Evolutionary conservation across 2,113 vertebrate genomes (phyloP), one percentile per base, ranked within the genome.

Genomic region (Onychostruthus taczanowskii): DNA sequence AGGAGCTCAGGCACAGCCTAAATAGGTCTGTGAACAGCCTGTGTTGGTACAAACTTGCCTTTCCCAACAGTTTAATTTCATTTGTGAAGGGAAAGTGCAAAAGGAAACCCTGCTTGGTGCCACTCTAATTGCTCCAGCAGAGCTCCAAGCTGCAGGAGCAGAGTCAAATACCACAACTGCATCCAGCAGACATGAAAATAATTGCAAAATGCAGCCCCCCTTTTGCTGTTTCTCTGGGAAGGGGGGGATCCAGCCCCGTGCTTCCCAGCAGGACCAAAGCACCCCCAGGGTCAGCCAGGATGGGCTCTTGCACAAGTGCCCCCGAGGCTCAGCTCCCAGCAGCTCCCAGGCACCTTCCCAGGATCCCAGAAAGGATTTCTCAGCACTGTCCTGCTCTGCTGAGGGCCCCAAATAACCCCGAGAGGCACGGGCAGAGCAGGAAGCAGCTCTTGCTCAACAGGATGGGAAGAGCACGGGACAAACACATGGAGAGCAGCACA

Each of bases 131-230:
- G 85, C 68, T 69, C 69, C 41, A 56, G 90, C 0, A 7, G 74
- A 82, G 94, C 77, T 86, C 75, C 77, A 64, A 87, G 84, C 83
- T 79, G 33, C 85, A 50, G 92, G 87, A 91, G 77, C 74, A 67
- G 43, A 80, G 85, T 93, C 94, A 88, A 89, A 92, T 55, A 63
- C 90, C 87, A 72, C 4, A 8, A 30, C 83, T 84, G 90, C 89
- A 53, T 69, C 79, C 78, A 89, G 87, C 63, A 93, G 88, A 88
- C 75, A 77, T 16, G 61, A 70, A 94, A 94, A 87, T 90, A 87
- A 94, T 86, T 90, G 81, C 82, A 73, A 88, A 37, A 62, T 35
- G 53, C 66, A 93, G 50, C 55, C 13, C 9, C 2, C 15, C 43
- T 73, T 61, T 23, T 44, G 76, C 22, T 46, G 11, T 75, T 93